These are phyloP conservation scores for Nyctibius bracteatus DNA, from an alignment of 2,113 vertebrate species.

Conservation along the genomic window DNA sequence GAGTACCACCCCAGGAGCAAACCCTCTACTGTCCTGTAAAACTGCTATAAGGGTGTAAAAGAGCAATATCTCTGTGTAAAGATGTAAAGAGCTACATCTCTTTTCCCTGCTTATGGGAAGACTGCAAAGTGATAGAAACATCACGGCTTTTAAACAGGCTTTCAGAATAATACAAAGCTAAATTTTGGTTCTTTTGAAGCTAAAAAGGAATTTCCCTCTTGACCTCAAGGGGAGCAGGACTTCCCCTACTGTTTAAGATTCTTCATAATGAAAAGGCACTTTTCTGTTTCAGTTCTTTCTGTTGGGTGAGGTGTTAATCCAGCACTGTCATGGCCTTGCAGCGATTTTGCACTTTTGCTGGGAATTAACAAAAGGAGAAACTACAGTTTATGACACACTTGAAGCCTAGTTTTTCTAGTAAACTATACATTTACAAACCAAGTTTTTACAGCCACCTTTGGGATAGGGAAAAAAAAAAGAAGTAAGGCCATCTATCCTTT, in stretches of 20 bases:
- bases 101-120: neutral
- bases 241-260: slow-evolving; percentile 15
- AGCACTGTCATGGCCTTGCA: neutral
- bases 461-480: neutral
- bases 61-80: neutral
- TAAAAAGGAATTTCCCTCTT: slow-evolving; percentile 31
- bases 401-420: neutral
- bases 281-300: slow-evolving; percentile 21
- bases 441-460: neutral
- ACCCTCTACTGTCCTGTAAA: neutral
- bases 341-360: neutral
- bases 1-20: neutral
- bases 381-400: neutral
- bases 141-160: neutral
- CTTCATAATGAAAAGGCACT: slow-evolving; percentile 3
- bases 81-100: neutral
- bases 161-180: neutral
- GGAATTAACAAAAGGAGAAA: neutral
- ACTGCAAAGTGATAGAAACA: neutral
- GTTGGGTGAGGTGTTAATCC: neutral
- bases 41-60: neutral
- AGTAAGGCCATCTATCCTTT: neutral
- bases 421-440: neutral
- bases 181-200: neutral
- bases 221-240: neutral